Conservation (phyloP, 2,797 vertebrate species). For the Poliocrania exsul region DNA sequence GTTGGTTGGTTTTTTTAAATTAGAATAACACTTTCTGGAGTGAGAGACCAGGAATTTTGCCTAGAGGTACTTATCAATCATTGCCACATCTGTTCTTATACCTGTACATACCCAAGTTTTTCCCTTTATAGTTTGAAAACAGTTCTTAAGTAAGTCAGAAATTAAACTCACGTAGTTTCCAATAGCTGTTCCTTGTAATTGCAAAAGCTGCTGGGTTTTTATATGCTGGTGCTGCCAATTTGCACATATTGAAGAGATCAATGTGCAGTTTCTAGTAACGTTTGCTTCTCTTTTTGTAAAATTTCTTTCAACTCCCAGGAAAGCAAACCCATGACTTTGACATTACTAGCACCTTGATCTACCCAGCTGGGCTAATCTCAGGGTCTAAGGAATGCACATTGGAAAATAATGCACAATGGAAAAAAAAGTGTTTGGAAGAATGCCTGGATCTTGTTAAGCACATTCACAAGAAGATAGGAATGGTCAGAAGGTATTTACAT, state of each 20-base stretch:
- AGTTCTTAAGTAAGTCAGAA: background rate
- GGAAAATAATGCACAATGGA: background rate
- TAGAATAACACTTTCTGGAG: background rate
- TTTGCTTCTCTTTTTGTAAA: background rate
- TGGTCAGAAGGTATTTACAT: background rate
- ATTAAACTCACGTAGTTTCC: background rate
- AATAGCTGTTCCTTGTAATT: background rate
- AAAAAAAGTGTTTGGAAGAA: background rate
- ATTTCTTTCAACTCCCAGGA: background rate
- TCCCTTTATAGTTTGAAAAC: background rate
- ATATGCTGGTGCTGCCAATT: background rate
- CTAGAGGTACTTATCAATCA: background rate
- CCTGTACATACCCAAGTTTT: background rate
- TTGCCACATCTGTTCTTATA: background rate
- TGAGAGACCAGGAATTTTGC: background rate
- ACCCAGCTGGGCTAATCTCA: background rate
- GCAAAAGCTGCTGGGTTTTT: background rate
- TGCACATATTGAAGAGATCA: background rate
- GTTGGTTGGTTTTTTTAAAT: background rate
- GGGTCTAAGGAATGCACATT: background rate
- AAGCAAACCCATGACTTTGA: background rate
- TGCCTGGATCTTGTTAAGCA: background rate
- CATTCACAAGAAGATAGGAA: background rate
- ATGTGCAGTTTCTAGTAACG: background rate
- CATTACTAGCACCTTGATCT: background rate